Evolutionary conservation across 2,888 invertebrate species (phyloP), one percentile per base, ranked within the genome.

Genomic region (Trachelus tabidus): DNA sequence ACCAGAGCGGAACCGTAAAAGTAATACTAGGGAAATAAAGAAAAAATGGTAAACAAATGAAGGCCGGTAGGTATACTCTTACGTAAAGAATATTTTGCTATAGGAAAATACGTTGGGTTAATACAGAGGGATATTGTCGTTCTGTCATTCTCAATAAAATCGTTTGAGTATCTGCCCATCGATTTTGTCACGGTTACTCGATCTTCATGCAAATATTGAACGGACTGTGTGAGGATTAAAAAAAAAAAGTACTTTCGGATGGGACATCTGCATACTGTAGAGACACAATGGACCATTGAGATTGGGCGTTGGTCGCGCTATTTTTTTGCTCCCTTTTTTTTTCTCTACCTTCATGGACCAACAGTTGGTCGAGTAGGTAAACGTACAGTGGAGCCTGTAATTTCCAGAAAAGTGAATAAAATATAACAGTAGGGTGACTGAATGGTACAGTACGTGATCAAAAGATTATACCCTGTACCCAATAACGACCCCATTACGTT

Each of bases 191-290:
- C 87, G 88, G 88, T 79, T 86, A 81, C 89, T 90, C 84, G 85
- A 86, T 76, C 83, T 84, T 84, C 86, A 90, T 90, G 90, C 90
- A 90, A 91, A 91, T 90, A 89, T 86, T 86, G 87, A 85, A 87
- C 84, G 23, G 23, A 56, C 40, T 23, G 40, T 56, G 23, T 15
- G 40, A 56, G 23, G 23, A 56, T 23, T 9, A 34, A 40, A 56
- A 40, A 40, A 40, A 40, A 15, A 56, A 23, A 23, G 40, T 23
- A 56, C 23, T 15, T 23, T 56, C 40, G 6, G 40, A 56, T 56
- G 40, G 40, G 30, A 71, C 71, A 71, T 71, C 71, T 71, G 71
- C 71, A 71, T 71, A 71, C 71, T 9, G 9, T 3, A 9, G 31
- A 71, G 15, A 71, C 15, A 71, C 71, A 71, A 71, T 33, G 71